Evolutionary conservation across 2,888 invertebrate species (phyloP), one percentile per base, ranked within the genome.

Genomic region (Cheilosia vulpina): DNA sequence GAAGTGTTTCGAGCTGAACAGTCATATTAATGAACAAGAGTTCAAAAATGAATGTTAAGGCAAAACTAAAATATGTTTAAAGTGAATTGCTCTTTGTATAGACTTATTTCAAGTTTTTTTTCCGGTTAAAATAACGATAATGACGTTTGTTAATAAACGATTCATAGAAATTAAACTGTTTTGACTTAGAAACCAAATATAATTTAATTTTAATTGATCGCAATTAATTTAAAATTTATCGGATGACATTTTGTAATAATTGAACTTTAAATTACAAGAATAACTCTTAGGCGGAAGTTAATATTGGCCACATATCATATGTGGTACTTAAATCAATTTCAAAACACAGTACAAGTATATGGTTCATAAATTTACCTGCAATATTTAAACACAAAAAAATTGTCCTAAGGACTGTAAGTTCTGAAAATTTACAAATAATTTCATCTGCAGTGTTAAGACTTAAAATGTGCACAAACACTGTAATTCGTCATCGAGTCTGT

Each of bases 1-100:
- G 83, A 9, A 83, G 50, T 17, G 62, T 83, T 62, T 78, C 82
- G 9, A 78, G 19, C 50, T 57, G 27, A 7, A 72, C 62, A 27
- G 41, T 6, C 82, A 77, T 77, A 68, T 66, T 66, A 6, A 43
- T 7, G 13, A 75, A 15, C 31, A 7, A 0, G 2, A 15, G 9
- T 53, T 43, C 1, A 58, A 21, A 7, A 11, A 27, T 47, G 41
- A 11, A 27, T 47, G 41, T 38, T 21, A 7, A 15, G 19, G 19
- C 1, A 24, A 38, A 17, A 76, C 57, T 76, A n/a, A 58, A 52
- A 43, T 50, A 5, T 21, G 1, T 7, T 7, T 24, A 7, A n/a
- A 11, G 31, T 9, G 2, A 7, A n/a, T 2, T 52, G 34, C 19
- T 43, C 13, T 15, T 82, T 82, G 53, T 76, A 68, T 63, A 31